A percentile compares a stretch with the other conserved stretches of the same genome.
Evolutionary conservation across 2,797 vertebrate species (phyloP).

Genomic region (Sebastes reedi): DNA sequence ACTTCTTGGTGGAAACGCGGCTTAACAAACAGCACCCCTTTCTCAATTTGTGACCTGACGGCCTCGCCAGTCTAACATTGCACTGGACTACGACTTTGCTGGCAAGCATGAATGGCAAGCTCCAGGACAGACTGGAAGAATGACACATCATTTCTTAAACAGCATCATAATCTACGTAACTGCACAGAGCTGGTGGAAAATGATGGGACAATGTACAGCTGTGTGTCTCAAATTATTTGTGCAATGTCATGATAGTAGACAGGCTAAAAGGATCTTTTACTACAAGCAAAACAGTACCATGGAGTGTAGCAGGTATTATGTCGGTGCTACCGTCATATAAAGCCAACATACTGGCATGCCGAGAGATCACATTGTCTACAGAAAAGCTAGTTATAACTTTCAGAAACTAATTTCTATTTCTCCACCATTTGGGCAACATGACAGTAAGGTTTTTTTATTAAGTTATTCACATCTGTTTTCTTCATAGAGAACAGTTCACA

Average conservation of each 20-base stretch:
- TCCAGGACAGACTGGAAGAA: neutral
- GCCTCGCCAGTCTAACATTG: neutral
- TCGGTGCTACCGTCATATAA: neutral
- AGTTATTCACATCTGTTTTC: conserved; percentile 44
- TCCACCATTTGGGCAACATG: neutral
- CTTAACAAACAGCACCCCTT: neutral
- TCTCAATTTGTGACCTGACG: neutral
- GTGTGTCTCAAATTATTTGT: neutral
- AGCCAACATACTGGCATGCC: neutral
- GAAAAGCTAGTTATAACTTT: neutral
- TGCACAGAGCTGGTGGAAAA: neutral
- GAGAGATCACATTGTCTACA: neutral
- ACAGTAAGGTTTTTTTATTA: neutral
- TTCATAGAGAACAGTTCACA: conserved; percentile 8
- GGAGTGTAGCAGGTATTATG: neutral
- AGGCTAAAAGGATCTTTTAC: neutral
- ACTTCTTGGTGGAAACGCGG: too few species aligned
- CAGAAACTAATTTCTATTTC: neutral
- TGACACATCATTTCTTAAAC: neutral
- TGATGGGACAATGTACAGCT: neutral
- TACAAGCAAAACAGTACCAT: neutral
- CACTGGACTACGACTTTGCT: neutral
- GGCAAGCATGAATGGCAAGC: neutral
- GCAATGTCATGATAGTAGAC: neutral
- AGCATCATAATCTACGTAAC: neutral